Percentiles rank a stretch among this genome's conserved stretches.
Conservation (phyloP, 2,888 invertebrate species). For the Ichneumoninae sp. region DNA sequence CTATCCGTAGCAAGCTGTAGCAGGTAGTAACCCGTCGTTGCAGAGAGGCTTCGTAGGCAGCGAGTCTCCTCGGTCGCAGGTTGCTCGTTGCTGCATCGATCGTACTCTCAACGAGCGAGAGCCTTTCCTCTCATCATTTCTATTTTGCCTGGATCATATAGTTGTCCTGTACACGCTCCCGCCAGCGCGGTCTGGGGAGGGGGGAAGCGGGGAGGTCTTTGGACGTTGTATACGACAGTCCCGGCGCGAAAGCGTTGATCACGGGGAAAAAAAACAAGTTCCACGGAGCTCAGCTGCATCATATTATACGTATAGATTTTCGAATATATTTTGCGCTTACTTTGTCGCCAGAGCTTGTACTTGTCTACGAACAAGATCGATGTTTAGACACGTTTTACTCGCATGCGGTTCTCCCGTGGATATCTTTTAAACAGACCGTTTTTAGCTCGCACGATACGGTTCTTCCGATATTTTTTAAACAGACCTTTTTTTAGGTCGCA, state of each 20-base stretch:
- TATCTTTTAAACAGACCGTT: not conserved
- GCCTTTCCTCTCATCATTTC: slow-evolving; percentile 50
- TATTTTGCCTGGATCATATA: slow-evolving; percentile 48
- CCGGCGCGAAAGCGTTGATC: not conserved
- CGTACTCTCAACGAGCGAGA: slow-evolving; percentile 69
- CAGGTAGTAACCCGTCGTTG: slow-evolving; percentile 46
- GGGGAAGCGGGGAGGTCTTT: not conserved
- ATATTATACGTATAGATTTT: not conserved
- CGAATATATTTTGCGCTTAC: not conserved
- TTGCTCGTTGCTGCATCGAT: slow-evolving; percentile 81
- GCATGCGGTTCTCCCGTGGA: not conserved
- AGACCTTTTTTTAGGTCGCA: not conserved
- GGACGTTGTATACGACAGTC: not conserved
- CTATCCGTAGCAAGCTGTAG: slow-evolving; percentile 40
- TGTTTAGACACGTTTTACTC: not conserved
- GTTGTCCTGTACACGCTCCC: not conserved
- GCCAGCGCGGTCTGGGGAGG: too few species aligned
- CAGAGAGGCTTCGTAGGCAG: slow-evolving; percentile 45
- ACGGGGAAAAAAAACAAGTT: not conserved
- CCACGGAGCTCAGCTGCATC: not conserved
- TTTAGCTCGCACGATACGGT: not conserved
- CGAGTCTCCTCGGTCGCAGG: slow-evolving; percentile 71
- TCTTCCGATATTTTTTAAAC: not conserved
- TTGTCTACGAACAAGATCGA: not conserved
- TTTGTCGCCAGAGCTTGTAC: not conserved